Base-by-base conservation (phyloP, 2,888 invertebrate genomes). In the Augochlorella aurata region DNA sequence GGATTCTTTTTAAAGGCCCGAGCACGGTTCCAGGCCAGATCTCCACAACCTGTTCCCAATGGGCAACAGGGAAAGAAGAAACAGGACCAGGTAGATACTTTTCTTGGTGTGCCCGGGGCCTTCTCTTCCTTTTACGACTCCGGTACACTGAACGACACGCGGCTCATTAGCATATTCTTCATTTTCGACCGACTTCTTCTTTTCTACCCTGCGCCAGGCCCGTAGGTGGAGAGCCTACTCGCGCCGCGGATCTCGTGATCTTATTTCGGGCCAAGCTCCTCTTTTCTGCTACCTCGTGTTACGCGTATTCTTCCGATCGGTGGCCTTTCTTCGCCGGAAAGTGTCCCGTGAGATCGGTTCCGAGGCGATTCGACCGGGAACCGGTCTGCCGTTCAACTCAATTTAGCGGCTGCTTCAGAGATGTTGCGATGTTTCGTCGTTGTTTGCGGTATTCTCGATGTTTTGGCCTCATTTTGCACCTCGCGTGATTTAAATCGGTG, bases 91-190 rank as follows among this genome's bases (percentile, higher is more conserved):
- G 63, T 38, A 18, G 44, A 65, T 65, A 65, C 44, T 65, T 65
- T 65, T 65, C 63, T 65, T 65, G 2, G 1, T 38, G 63, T 44
- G 63, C 63, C 63, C 3, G 18, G 70, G 71, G 72, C 50, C 63
- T 66, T 54, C 63, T 45, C 74, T 81, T 82, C 83, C 83, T 83
- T 83, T 83, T 83, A 83, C 77, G 79, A 74, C 49, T 47, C 18
- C 45, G 29, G 61, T 67, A 8, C 73, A 47, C 70, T 77, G 73
- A 54, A 58, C 83, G 83, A 80, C 79, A 71, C 83, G 63, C 66
- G 68, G 74, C 14, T 18, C 77, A 84, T 84, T 80, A 83, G 74
- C 83, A 83, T 83, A 84, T 84, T 84, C 84, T 77, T 80, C 84
- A 74, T 84, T 79, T 83, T 77, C 67, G 69, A n/a, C 52, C 78